phyloP scores from a whole-genome alignment of 2,888 invertebrate species.

The Teleiodes luculella region DNA sequence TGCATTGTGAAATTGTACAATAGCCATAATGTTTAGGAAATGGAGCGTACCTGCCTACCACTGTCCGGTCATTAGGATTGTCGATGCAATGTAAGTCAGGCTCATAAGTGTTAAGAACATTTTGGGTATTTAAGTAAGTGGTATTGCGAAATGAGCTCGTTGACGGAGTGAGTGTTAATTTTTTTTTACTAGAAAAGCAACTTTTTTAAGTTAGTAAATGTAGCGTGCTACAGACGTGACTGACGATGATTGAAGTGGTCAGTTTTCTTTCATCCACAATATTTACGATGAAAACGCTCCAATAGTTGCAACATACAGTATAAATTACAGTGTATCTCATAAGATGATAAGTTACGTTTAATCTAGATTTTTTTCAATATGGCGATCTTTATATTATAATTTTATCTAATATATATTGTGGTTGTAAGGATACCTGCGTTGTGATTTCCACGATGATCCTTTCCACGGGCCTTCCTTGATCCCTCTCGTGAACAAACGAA shows the following conservation, averaged over 20 bases:
- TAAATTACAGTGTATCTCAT: slow-evolving; percentile 78
- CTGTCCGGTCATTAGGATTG: slow-evolving; percentile 61
- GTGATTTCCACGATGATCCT: slow-evolving; percentile 72
- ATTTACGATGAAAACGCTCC: slow-evolving; percentile 70
- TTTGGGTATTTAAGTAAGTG: slow-evolving; percentile 73
- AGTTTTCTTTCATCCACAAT: slow-evolving; percentile 80
- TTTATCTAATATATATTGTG: slow-evolving; percentile 85
- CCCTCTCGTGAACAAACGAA: slow-evolving; percentile 41
- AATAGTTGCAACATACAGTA: slow-evolving; percentile 69
- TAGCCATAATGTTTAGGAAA: slow-evolving; percentile 73
- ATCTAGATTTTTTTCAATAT: slow-evolving; percentile 79
- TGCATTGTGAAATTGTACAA: slow-evolving; percentile 74
- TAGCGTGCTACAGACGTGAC: slow-evolving; percentile 71
- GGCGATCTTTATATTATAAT: slow-evolving; percentile 80
- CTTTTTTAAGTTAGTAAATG: slow-evolving; percentile 73
- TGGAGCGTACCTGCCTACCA: slow-evolving; percentile 71
- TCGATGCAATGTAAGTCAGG: slow-evolving; percentile 69
- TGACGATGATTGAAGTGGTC: slow-evolving; percentile 66
- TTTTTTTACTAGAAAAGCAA: slow-evolving; percentile 66
- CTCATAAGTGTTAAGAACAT: slow-evolving; percentile 74
- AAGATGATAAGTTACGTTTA: slow-evolving; percentile 76
- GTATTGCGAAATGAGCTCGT: slow-evolving; percentile 72
- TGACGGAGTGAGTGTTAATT: slow-evolving; percentile 73
- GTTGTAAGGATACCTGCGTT: slow-evolving; percentile 82
- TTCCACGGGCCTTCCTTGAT: slow-evolving; percentile 53